Base-by-base conservation (phyloP, 2,888 invertebrate genomes). In the Apamea anceps region DNA sequence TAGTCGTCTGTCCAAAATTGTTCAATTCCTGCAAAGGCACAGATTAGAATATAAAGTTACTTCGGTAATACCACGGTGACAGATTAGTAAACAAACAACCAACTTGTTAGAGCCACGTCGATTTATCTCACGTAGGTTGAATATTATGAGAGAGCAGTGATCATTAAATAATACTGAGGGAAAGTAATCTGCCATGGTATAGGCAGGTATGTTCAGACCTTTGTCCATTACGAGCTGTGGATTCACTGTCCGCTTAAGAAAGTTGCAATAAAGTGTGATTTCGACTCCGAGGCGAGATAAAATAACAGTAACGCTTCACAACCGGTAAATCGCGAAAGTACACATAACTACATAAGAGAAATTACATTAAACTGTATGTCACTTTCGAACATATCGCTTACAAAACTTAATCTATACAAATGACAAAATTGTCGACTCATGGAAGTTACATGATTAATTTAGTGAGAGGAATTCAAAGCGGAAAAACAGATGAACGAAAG, bases 1-100 rank as follows among this genome's bases (percentile, higher is more conserved):
- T 94, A 95, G 85, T 96, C 96, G 62, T 96, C 96, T 3, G 95
- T 93, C 96, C 96, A 96, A 88, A 96, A 96, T 88, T 96, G 94
- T 42, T 95, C 92, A 12, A 95, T 90, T 77, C 94, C 96, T 96
- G 93, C 0, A 93, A 94, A 25, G 10, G 12, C 18, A 60, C 8
- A 60, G 13, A n/a, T 13, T n/a, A 15, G 8, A 73, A 62, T 74
- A 25, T n/a, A 51, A 67, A 21, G 3, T 37, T 37, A 72, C 32
- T 70, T 71, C 51, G 13, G 37, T 37, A 51, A 21, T 18, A n/a
- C 10, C n/a, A 5, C 8, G n/a, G 13, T n/a, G 15, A 12, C 18
- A 75, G 25, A 45, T 72, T n/a, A 51, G 4, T 51, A 10, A 63
- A 28, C 21, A n/a, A n/a, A 48, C 13, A 42, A 42, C 0, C n/a